These are phyloP conservation scores for Theocolax elegans DNA, from an alignment of 1,140 invertebrate species.

Conservation along the genomic window DNA sequence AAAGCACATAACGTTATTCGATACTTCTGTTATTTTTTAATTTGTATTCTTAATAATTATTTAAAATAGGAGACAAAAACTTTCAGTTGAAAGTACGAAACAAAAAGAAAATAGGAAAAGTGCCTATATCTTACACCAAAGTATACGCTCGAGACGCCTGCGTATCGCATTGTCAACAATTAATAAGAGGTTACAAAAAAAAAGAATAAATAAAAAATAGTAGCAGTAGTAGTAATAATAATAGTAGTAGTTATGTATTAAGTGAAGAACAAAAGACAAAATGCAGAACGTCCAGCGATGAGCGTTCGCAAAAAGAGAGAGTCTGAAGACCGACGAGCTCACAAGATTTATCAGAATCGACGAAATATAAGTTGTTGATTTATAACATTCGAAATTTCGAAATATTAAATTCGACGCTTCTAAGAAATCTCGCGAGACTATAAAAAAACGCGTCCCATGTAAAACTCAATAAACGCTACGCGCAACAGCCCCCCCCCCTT, in stretches of 20 bases:
- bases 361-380: too few species aligned
- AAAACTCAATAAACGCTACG: slow-evolving; percentile 3
- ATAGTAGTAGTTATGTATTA: not conserved
- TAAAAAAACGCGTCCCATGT: not conserved
- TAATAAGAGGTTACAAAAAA: slow-evolving; percentile 6
- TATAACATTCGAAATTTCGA: too few species aligned
- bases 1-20: not conserved
- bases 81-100: too few species aligned
- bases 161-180: not conserved
- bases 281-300: slow-evolving; percentile 6
- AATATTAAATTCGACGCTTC: not conserved
- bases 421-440: not conserved
- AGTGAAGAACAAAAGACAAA: not conserved
- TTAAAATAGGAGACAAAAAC: not conserved
- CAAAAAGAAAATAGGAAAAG: not conserved
- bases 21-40: not conserved
- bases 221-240: too few species aligned
- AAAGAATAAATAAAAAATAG: slow-evolving; percentile 1
- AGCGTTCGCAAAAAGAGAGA: slow-evolving; percentile 18
- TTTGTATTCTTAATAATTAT: not conserved
- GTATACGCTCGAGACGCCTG: not conserved
- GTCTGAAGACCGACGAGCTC: not conserved
- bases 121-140: slow-evolving; percentile 1
- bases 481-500: not conserved
- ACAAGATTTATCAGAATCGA: too few species aligned